A percentile compares a stretch with the other conserved stretches of the same genome.
Evolutionary conservation across 2,113 vertebrate species (phyloP).

Genomic region (Diglossa brunneiventris): DNA sequence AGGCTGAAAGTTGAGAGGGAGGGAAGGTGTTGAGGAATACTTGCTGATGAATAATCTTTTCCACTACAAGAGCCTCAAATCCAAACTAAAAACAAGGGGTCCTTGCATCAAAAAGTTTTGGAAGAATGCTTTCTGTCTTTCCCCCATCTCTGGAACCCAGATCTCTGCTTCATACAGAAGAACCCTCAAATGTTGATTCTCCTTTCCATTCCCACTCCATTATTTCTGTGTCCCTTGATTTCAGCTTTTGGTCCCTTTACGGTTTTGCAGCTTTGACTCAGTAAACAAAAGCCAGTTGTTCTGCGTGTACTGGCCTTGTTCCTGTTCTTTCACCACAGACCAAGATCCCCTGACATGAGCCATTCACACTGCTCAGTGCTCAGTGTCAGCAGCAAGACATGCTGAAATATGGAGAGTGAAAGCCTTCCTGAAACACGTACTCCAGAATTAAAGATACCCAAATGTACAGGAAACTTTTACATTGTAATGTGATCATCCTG

Average conservation of each 20-base stretch:
- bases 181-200: background rate
- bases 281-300: conserved; percentile 64
- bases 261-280: conserved; percentile 57
- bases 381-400: conserved; percentile 26
- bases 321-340: conserved; percentile 44
- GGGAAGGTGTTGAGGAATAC: background rate
- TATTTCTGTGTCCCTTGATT: conserved; percentile 31
- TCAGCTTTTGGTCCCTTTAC: conserved; percentile 35
- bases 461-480: background rate
- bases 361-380: conserved; percentile 29
- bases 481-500: conserved; percentile 4
- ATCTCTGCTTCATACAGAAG: background rate
- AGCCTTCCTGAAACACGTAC: conserved; percentile 10
- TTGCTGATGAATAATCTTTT: background rate
- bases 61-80: background rate
- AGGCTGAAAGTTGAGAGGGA: background rate
- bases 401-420: background rate
- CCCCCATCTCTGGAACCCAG: background rate
- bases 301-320: conserved; percentile 42
- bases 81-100: background rate
- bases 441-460: conserved; percentile 36
- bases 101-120: background rate
- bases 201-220: background rate
- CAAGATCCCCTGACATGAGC: conserved; percentile 45
- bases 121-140: background rate